phyloP scores from a whole-genome alignment of 30 jellyfish, hydroid and myxozoan species.

The Mastigias papua region DNA sequence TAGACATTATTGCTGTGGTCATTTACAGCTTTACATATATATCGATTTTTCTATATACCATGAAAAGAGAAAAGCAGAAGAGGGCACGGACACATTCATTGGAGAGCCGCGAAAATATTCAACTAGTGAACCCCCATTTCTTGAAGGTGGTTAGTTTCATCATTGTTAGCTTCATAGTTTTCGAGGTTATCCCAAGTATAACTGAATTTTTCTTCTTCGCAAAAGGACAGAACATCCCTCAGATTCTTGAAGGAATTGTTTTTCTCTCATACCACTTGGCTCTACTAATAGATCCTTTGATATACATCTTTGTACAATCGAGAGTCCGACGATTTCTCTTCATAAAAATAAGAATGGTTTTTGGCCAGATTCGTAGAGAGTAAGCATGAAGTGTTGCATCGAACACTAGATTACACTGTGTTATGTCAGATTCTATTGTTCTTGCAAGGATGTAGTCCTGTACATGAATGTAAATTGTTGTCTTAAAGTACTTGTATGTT shows the following conservation, averaged over 20 bases:
- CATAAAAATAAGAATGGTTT: not conserved
- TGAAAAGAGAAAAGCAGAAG: not conserved
- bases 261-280: constrained; percentile 26
- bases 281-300: constrained; percentile 44
- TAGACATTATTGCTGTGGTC: constrained; percentile 44
- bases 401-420: not conserved
- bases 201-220: not conserved
- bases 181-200: constrained; percentile 53
- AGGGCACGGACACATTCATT: not conserved
- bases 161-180: constrained; percentile 28
- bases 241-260: constrained; percentile 17
- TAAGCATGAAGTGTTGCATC: not conserved
- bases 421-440: too few species aligned
- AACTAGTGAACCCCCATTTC: constrained; percentile 23
- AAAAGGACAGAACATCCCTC: not conserved
- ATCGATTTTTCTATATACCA: constrained; percentile 16
- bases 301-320: constrained; percentile 51
- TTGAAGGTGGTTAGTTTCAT: constrained; percentile 46
- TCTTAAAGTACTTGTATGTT: too few species aligned
- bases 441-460: too few species aligned
- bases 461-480: too few species aligned
- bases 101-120: constrained; percentile 4
- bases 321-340: constrained; percentile 42
- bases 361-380: not conserved
- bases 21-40: constrained; percentile 33